Percentiles rank a stretch among this genome's conserved stretches.
These are phyloP conservation scores for Heliconius hermathena DNA, from an alignment of 1,140 invertebrate species.

Conservation along the genomic window DNA sequence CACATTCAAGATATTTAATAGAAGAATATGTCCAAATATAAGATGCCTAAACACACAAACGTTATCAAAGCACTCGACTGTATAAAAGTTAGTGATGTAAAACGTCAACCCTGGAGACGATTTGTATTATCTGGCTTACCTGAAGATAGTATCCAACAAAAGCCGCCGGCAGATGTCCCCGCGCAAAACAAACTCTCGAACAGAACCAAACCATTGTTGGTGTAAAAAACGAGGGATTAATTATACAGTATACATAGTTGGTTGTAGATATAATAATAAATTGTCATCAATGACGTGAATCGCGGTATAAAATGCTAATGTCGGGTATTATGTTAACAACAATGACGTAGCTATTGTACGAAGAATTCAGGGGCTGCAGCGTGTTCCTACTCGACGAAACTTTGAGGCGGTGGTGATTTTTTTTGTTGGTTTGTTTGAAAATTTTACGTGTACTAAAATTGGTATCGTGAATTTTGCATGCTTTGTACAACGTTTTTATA, in stretches of 20 bases:
- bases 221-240: conserved; percentile 77
- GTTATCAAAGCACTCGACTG: conserved; percentile 74
- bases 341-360: conserved; percentile 71
- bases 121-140: conserved; percentile 74
- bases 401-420: conserved; percentile 50
- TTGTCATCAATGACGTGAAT: conserved; percentile 78
- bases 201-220: conserved; percentile 64
- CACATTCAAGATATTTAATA: conserved; percentile 14
- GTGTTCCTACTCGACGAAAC: conserved; percentile 54
- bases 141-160: conserved; percentile 70
- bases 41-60: conserved; percentile 67
- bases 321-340: conserved; percentile 76
- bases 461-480: conserved; percentile 36
- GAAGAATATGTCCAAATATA: conserved; percentile 13
- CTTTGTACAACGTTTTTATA: conserved; percentile 29
- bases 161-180: conserved; percentile 72
- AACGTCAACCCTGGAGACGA: conserved; percentile 77
- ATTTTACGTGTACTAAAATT: conserved; percentile 43
- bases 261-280: conserved; percentile 68
- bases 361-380: conserved; percentile 62
- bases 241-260: conserved; percentile 67
- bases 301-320: conserved; percentile 78
- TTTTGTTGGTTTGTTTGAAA: conserved; percentile 48
- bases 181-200: conserved; percentile 75
- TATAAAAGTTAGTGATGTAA: conserved; percentile 66